Evolutionary conservation across 1,140 invertebrate species (phyloP).

Genomic region (Lycorma delicatula): DNA sequence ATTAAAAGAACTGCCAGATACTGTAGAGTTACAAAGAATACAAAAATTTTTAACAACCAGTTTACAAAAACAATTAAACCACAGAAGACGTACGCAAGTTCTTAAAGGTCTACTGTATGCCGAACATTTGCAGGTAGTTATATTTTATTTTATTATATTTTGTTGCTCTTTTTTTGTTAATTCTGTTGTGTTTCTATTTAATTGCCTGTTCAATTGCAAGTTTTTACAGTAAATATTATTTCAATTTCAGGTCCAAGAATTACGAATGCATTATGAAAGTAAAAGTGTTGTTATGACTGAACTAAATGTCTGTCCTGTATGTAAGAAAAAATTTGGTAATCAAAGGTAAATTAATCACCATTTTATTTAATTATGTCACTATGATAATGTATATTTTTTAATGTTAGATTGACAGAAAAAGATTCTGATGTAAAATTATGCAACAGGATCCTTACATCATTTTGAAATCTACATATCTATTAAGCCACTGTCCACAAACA

Average conservation of each 20-base stretch:
- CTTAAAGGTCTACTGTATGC: slow-evolving; percentile 73
- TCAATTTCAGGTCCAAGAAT: slow-evolving; percentile 63
- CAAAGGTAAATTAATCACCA: slow-evolving; percentile 52
- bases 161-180: no score
- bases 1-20: slow-evolving; percentile 64
- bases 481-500: neutral
- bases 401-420: neutral
- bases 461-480: neutral
- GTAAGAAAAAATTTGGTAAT: slow-evolving; percentile 84
- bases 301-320: slow-evolving; percentile 79
- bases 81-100: slow-evolving; percentile 62
- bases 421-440: neutral
- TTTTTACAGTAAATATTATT: no score
- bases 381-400: neutral
- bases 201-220: no score
- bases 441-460: neutral
- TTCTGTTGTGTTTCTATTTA: no score
- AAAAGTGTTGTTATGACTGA: slow-evolving; percentile 76
- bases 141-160: slow-evolving; percentile 5
- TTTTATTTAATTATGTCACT: neutral
- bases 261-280: slow-evolving; percentile 68
- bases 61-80: slow-evolving; percentile 60
- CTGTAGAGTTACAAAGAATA: slow-evolving; percentile 60
- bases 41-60: slow-evolving; percentile 69
- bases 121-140: slow-evolving; percentile 59